Conservation (phyloP, 2,888 invertebrate genomes). For the Drosophila yooni region DNA sequence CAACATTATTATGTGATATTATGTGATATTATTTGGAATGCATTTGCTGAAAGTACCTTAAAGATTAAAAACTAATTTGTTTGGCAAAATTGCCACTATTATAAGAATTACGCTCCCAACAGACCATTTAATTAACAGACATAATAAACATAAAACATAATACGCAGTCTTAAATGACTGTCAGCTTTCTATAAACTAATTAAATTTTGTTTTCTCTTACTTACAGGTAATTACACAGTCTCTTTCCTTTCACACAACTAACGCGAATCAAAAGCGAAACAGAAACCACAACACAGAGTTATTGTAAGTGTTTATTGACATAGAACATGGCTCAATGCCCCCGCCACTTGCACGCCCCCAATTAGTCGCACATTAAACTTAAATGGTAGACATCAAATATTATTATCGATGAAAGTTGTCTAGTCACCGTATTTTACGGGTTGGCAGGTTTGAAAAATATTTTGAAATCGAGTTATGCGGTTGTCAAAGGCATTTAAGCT, state of each 20-base stretch:
- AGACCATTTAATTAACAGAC: not conserved
- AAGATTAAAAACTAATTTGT: not conserved
- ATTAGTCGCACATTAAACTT: slow-evolving; percentile 33
- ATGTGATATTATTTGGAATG: not conserved
- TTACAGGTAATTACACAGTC: slow-evolving; percentile 66
- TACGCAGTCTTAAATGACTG: not conserved
- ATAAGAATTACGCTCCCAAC: not conserved
- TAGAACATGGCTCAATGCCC: not conserved
- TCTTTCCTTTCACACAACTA: not conserved
- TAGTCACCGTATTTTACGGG: slow-evolving; percentile 8
- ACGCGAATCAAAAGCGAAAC: not conserved
- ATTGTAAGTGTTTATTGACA: slow-evolving; percentile 21
- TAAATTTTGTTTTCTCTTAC: slow-evolving; percentile 30
- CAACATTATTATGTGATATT: not conserved
- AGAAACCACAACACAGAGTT: slow-evolving; percentile 29
- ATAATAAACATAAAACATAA: not conserved
- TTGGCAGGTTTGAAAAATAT: not conserved
- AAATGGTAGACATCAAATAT: slow-evolving; percentile 22
- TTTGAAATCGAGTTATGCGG: slow-evolving; percentile 33
- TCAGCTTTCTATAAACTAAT: slow-evolving; percentile 34
- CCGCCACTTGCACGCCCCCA: slow-evolving; percentile 24
- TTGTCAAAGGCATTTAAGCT: slow-evolving; percentile 37
- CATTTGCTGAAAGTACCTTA: not conserved
- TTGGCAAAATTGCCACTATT: not conserved
- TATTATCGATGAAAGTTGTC: slow-evolving; percentile 34